Conservation (phyloP, 2,113 vertebrate species). For the Tiliqua scincoides region DNA sequence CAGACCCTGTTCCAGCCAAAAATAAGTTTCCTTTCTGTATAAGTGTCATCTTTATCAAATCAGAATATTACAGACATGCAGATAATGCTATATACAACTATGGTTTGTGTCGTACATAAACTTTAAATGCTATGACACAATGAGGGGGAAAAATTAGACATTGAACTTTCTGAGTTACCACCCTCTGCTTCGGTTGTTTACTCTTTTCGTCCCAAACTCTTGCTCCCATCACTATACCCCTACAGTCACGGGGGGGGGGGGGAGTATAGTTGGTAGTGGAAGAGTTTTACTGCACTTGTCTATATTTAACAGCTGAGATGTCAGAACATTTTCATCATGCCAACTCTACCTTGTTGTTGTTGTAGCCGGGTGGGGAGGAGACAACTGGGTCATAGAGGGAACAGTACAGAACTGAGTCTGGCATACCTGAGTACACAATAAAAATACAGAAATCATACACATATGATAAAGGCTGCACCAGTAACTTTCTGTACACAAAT, state of each 20-base stretch:
- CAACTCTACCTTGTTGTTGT: constrained; percentile 88
- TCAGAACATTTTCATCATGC: neutral
- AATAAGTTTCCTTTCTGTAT: neutral
- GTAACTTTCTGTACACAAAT: neutral
- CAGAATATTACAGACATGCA: neutral
- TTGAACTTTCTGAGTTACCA: neutral
- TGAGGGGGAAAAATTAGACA: neutral
- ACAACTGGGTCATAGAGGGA: constrained; percentile 87
- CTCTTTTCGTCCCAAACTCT: neutral
- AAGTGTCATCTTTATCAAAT: neutral
- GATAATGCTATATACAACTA: neutral
- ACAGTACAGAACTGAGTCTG: constrained; percentile 86
- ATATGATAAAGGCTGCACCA: neutral
- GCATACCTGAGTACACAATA: constrained; percentile 82
- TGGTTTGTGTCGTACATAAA: neutral
- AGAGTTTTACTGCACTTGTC: neutral
- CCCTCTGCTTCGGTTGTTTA: too few species aligned
- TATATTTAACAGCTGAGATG: neutral
- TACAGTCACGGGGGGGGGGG: neutral
- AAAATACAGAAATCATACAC: neutral
- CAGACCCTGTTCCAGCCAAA: neutral
- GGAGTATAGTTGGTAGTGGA: neutral
- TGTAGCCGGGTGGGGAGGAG: constrained; percentile 83
- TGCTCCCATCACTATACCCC: neutral
- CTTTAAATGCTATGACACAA: neutral